Conservation (phyloP, 2,888 invertebrate species). For the Bombyx huttoni region DNA sequence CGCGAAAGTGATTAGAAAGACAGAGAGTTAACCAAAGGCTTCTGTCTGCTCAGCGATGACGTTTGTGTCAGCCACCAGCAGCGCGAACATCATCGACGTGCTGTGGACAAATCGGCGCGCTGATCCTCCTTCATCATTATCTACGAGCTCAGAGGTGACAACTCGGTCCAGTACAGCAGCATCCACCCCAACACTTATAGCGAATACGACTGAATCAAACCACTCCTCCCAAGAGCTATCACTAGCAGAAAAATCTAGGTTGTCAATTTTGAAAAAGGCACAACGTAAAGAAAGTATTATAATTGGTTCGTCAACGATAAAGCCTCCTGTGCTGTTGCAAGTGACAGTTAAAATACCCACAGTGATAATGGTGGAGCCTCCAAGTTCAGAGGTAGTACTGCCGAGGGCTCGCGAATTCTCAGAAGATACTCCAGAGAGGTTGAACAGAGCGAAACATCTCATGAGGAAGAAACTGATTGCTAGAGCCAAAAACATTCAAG, state of each 20-base stretch:
- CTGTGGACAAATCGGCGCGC: slow-evolving; percentile 12
- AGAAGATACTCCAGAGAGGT: slow-evolving; percentile 30
- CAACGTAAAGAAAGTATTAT: slow-evolving; percentile 32
- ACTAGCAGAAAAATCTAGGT: slow-evolving; percentile 43
- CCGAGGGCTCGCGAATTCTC: slow-evolving; percentile 22
- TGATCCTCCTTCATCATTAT: neutral
- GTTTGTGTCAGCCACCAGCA: neutral
- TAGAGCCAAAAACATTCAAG: slow-evolving; percentile 37
- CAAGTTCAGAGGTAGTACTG: slow-evolving; percentile 19
- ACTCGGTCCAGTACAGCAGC: neutral
- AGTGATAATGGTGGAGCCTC: slow-evolving; percentile 43
- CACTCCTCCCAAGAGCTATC: slow-evolving; percentile 21
- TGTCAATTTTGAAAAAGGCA: slow-evolving; percentile 51
- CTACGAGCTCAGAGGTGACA: neutral
- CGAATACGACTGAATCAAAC: neutral
- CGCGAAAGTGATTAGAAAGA: slow-evolving; percentile 3
- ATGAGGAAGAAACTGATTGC: slow-evolving; percentile 49
- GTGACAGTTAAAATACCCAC: slow-evolving; percentile 39
- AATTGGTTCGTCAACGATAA: slow-evolving; percentile 21
- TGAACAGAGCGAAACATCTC: slow-evolving; percentile 36
- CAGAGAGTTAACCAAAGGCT: slow-evolving; percentile 33
- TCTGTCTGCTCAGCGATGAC: slow-evolving; percentile 47
- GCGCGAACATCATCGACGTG: slow-evolving; percentile 9
- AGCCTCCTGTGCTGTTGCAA: slow-evolving; percentile 50
- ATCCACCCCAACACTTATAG: neutral